Percentiles rank a stretch among this genome's conserved stretches.
Conservation (phyloP, 2,797 vertebrate species). For the Lacerta viridis region DNA sequence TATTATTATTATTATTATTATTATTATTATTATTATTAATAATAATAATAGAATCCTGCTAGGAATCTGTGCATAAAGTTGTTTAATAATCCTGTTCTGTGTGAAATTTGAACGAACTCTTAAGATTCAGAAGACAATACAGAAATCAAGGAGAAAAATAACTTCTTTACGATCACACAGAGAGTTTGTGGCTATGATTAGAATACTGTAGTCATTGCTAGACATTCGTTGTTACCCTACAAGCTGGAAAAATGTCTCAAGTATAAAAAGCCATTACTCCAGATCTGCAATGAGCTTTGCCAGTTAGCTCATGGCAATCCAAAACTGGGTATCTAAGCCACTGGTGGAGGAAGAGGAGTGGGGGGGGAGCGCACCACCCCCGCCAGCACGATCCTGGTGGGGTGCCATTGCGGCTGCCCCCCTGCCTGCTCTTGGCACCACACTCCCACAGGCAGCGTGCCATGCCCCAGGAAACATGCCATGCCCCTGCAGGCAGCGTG, state of each 20-base stretch:
- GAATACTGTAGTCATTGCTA: background rate
- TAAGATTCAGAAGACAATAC: background rate
- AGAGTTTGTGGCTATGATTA: background rate
- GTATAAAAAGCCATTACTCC: background rate
- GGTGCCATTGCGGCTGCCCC: too few relatives aligned
- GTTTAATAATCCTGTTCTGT: background rate
- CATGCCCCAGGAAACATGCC: too few relatives aligned
- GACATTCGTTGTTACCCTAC: background rate
- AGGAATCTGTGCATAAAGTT: background rate
- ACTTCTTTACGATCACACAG: background rate
- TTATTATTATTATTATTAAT: too few relatives aligned
- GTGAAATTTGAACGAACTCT: too few relatives aligned
- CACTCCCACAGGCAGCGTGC: too few relatives aligned
- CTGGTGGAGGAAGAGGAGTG: too few relatives aligned
- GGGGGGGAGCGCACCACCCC: too few relatives aligned
- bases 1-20: too few relatives aligned
- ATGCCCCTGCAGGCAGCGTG: too few relatives aligned
- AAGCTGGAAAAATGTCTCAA: background rate
- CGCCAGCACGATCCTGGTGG: too few relatives aligned
- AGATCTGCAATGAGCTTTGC: background rate
- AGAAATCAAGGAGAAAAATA: slow-evolving; percentile 1
- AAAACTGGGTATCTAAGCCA: background rate
- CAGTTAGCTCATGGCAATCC: background rate
- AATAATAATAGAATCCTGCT: background rate
- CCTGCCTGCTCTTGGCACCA: rapidly evolving